Conservation (phyloP, 2,888 invertebrate genomes). For the Phyto melanocephala region DNA sequence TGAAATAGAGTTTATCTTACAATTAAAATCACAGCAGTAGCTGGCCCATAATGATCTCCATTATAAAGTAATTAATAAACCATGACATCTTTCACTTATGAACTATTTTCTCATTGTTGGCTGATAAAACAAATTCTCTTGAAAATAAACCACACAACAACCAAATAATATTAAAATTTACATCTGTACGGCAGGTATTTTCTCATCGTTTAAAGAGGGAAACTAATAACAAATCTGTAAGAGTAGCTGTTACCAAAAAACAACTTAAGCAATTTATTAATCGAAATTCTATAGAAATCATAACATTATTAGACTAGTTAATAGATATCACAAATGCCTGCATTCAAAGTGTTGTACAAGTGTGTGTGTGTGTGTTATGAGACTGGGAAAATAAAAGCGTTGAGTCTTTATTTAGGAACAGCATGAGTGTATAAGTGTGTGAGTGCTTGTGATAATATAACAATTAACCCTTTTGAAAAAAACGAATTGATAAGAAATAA, state of each 20-base stretch:
- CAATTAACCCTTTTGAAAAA: constrained; percentile 50
- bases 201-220: not conserved
- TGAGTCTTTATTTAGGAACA: not conserved
- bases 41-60: constrained; percentile 59
- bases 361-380: constrained; percentile 17
- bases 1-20: constrained; percentile 50
- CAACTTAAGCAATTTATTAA: constrained; percentile 24
- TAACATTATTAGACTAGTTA: constrained; percentile 61
- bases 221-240: constrained; percentile 21
- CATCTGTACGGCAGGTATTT: constrained; percentile 56
- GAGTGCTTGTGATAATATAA: constrained; percentile 45
- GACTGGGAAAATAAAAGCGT: constrained; percentile 26
- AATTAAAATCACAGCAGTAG: constrained; percentile 61
- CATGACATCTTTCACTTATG: constrained; percentile 54
- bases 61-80: constrained; percentile 64
- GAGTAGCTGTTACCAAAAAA: constrained; percentile 50
- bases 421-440: not conserved
- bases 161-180: constrained; percentile 52
- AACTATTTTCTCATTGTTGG: not conserved
- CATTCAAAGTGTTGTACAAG: not conserved
- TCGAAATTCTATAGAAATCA: constrained; percentile 61
- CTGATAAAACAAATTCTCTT: constrained; percentile 41
- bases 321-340: constrained; percentile 56
- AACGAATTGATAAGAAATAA: constrained; percentile 40
- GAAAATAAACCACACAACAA: constrained; percentile 18